These are phyloP conservation scores for Oscheius sp. DNA, from an alignment of 2,888 invertebrate genomes.

Conservation along the genomic window DNA sequence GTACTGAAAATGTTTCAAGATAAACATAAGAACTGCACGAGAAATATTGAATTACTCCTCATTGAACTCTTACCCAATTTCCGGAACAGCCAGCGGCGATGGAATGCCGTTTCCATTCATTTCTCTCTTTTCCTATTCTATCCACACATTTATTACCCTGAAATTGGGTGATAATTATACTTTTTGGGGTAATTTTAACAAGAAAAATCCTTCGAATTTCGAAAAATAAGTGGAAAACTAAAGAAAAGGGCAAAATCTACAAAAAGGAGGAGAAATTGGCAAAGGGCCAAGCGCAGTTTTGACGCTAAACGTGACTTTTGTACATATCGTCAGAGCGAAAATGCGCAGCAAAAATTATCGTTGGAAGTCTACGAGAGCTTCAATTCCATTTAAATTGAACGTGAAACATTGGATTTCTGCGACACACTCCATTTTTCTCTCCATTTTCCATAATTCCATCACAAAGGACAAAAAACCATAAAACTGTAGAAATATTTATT, in stretches of 20 bases:
- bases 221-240: background rate
- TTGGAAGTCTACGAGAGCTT: background rate
- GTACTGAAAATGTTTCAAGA: too few relatives aligned
- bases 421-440: background rate
- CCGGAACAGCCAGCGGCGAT: too few relatives aligned
- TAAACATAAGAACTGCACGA: too few relatives aligned
- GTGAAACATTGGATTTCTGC: background rate
- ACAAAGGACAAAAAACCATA: background rate
- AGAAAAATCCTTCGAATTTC: too few relatives aligned
- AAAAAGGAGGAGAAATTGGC: background rate
- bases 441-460: background rate
- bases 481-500: background rate
- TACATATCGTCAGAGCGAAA: background rate
- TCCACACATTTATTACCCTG: background rate
- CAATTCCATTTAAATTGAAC: background rate
- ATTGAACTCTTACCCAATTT: too few relatives aligned
- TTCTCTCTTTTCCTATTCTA: too few relatives aligned
- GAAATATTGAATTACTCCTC: too few relatives aligned
- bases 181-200: background rate
- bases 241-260: background rate
- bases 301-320: slow-evolving; percentile 17
- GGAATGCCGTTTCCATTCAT: too few relatives aligned
- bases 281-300: background rate
- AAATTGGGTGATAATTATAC: background rate
- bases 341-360: background rate